Conservation (phyloP, 2,888 invertebrate genomes). For the Phyto melanocephala region DNA sequence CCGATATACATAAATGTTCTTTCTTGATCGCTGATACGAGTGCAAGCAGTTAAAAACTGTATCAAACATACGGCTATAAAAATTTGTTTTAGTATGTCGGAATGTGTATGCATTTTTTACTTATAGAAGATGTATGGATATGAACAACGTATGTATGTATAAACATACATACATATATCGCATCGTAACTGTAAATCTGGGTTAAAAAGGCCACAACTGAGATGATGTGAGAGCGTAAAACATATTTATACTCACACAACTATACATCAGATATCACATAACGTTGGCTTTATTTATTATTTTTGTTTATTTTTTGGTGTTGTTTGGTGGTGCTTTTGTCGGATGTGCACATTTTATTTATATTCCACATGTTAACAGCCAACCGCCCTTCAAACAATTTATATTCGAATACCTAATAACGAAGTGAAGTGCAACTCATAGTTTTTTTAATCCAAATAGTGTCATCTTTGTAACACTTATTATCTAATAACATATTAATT, state of each 20-base stretch:
- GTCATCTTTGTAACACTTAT: too few species aligned
- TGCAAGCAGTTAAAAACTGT: conserved; percentile 19
- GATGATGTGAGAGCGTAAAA: conserved; percentile 4
- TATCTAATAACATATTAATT: too few species aligned
- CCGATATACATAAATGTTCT: background rate
- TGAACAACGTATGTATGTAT: background rate
- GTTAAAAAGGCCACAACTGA: conserved; percentile 58
- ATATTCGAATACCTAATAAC: too few species aligned
- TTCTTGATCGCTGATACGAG: background rate
- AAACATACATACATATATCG: background rate
- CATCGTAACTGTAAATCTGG: conserved; percentile 57
- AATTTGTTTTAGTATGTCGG: too few species aligned
- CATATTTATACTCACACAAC: background rate
- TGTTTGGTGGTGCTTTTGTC: conserved; percentile 38
- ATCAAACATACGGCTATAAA: background rate
- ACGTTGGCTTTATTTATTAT: conserved; percentile 43
- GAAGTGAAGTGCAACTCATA: too few species aligned
- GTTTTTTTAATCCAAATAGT: too few species aligned
- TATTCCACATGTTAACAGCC: conserved; percentile 49
- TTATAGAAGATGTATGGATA: background rate
- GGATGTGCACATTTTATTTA: conserved; percentile 52
- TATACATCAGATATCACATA: conserved; percentile 32
- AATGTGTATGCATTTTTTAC: too few species aligned
- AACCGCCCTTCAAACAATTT: too few species aligned
- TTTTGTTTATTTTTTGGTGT: conserved; percentile 2